Evolutionary conservation across 2,797 vertebrate species (phyloP).

Genomic region (Glyptemys insculpta): DNA sequence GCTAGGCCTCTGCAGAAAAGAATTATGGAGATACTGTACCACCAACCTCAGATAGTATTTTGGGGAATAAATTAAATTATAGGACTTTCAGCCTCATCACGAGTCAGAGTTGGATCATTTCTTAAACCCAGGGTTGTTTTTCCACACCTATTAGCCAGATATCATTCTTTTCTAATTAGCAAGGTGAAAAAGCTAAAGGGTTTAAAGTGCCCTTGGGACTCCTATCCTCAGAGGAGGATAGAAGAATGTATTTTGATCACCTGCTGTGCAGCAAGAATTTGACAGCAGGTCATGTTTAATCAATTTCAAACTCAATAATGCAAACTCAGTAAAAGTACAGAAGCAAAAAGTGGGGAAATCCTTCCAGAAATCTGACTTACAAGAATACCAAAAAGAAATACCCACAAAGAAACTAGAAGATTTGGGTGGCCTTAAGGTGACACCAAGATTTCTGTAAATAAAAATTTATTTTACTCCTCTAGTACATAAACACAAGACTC

Average conservation of each 20-base stretch:
- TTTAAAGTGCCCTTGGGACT: neutral
- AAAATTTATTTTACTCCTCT: neutral
- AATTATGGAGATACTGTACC: slow-evolving; percentile 4
- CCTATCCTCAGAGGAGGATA: neutral
- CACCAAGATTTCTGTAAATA: neutral
- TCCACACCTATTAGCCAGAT: slow-evolving; percentile 30
- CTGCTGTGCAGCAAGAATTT: neutral
- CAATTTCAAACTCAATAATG: slow-evolving; percentile 57
- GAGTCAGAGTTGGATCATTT: slow-evolving; percentile 14
- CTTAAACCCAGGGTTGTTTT: slow-evolving; percentile 42
- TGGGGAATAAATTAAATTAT: slow-evolving; percentile 36
- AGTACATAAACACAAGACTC: neutral
- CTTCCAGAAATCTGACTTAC: slow-evolving; percentile 7
- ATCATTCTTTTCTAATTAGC: slow-evolving; percentile 38
- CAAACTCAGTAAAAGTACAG: slow-evolving; percentile 18
- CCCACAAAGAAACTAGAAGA: neutral
- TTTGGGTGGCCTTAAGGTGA: neutral
- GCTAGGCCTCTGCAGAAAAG: slow-evolving; percentile 32
- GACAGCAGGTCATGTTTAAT: slow-evolving; percentile 67
- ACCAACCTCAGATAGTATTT: slow-evolving; percentile 13
- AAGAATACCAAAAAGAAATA: neutral
- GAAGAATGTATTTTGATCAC: slow-evolving; percentile 22
- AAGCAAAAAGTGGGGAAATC: slow-evolving; percentile 10
- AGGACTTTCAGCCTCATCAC: slow-evolving; percentile 38
- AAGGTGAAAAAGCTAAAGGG: slow-evolving; percentile 37